Evolutionary conservation across 2,113 vertebrate species (phyloP), one percentile per base, ranked within the genome.

Genomic region (Pithys albifrons): DNA sequence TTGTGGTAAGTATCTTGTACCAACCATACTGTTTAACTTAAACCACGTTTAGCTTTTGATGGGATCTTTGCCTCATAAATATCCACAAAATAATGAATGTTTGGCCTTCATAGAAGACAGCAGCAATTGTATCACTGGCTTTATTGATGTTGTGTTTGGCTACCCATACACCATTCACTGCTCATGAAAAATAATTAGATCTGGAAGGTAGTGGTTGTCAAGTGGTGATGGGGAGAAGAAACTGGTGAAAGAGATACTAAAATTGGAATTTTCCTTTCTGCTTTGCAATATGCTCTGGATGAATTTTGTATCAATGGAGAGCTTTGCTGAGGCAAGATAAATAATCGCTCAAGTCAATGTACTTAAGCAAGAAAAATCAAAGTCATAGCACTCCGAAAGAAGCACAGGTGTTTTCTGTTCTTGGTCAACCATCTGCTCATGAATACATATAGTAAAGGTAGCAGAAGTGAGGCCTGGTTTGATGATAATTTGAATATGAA

Each of bases 311-410:
- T 65, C 23, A 83, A 37, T 27, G 66, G 39, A 61, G 11, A 91
- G 48, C 39, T 89, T 87, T 91, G 9, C 54, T 91, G 54, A 91
- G 59, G 52, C 78, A 66, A 91, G 45, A 58, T 72, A 89, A 96
- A 87, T 81, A 85, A 91, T 82, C 12, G 0, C n/a, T 82, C 28
- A 33, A 72, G 66, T 90, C 41, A 61, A 33, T 29, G 31, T 69
- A 80, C 24, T 83, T n/a, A 65, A 66, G 41, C 49, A 90, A 90
- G 35, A 88, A 85, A 95, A 93, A 73, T 83, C 88, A 95, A 96
- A 96, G 41, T 19, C 45, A 65, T 2, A 39, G 23, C 13, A 35
- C n/a, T 88, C 62, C 85, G 78, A 95, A 85, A 9, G 20, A 73
- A 92, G 8, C 24, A 80, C 54, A 89, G 52, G 58, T 93, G 75